Base-by-base conservation (phyloP, 2,113 vertebrate species). In the Oenanthe oenanthe region DNA sequence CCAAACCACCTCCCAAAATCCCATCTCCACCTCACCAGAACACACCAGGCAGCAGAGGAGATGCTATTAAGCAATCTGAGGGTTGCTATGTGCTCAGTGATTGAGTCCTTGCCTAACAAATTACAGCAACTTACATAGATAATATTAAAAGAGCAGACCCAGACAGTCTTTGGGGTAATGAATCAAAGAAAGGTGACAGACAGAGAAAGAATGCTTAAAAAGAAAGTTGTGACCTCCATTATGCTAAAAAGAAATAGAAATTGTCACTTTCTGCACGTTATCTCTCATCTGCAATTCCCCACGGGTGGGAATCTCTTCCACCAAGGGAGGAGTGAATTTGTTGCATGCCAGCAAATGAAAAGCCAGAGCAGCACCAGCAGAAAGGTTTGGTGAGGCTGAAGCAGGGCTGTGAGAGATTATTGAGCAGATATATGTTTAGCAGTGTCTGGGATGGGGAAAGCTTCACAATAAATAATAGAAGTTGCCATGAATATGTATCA, bases 101-200 rank as follows among this genome's bases (percentile, higher is more conserved):
- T 36, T 62, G 73, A 81, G 66, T 36, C 80, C 67, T 65, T 76
- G 56, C 58, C 34, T 83, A 74, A 87, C 45, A 42, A 51, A 56
- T 90, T 63, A 84, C 17, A 95, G 77, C 50, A 78, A 75, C 38
- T 81, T 67, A 43, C 4, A 57, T 0, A 70, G 66, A 72, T 10
- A 58, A 28, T n/a, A 76, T 42, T 79, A 72, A 36, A 89, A 70
- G 67, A 79, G 54, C 76, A 93, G 73, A 63, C 58, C 57, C 26
- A 70, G 80, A 81, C 10, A 78, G 53, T 51, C 85, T 94, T 92
- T 20, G n/a, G 62, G 63, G 75, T 80, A 89, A 91, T 36, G 38
- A 7, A 82, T 79, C 66, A 76, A 82, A 91, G 70, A 54, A 85
- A 96, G 78, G 85, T 74, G 75, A 85, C 63, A 83, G 91, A 79